Evolutionary conservation across 1,140 invertebrate species (phyloP), one percentile per base, ranked within the genome.

Genomic region (Drosophila kepulauana): DNA sequence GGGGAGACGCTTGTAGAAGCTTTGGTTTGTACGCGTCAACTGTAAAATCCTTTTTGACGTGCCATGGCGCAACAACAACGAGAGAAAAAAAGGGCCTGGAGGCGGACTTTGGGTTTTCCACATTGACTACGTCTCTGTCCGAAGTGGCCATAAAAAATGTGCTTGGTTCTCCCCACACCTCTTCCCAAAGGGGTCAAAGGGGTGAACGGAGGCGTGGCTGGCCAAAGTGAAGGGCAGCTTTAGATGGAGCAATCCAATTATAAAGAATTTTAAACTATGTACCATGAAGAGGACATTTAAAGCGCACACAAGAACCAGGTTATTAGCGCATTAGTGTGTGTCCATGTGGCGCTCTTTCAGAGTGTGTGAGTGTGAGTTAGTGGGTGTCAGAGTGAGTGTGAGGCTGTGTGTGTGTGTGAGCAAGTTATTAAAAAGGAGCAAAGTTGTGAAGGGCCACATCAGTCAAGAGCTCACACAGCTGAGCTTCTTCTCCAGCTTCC

Each of bases 251-350:
- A 87, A 87, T 87, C 84, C 84, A 87, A 87, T 87, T 87, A 87
- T 89, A 88, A 87, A 78, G 84, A 87, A 87, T 87, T 87, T 87
- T 88, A 89, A 87, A 87, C 84, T 84, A 87, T 88, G 84, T 87
- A 89, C 85, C 84, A 75, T 89, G 80, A 88, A 78, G 73, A 81
- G 85, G 74, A 88, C 80, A 88, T 79, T 87, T 84, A 84, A 87
- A 87, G 84, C 70, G 84, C 30, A 70, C 59, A 68, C 51, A 78
- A 79, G 63, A 72, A 78, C 70, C 84, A 84, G 84, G 84, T 87
- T 87, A 87, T 87, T 87, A 87, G 84, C 85, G 81, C 76, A 74
- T 80, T 66, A 79, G 78, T 68, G 11, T 79, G 49, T 63, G 72
- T 75, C 16, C 20, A 48, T 61, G 43, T 48, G 33, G 33, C 33